Evolutionary conservation across 2,113 vertebrate genomes (phyloP).

Genomic region (Platysternon megacephalum): DNA sequence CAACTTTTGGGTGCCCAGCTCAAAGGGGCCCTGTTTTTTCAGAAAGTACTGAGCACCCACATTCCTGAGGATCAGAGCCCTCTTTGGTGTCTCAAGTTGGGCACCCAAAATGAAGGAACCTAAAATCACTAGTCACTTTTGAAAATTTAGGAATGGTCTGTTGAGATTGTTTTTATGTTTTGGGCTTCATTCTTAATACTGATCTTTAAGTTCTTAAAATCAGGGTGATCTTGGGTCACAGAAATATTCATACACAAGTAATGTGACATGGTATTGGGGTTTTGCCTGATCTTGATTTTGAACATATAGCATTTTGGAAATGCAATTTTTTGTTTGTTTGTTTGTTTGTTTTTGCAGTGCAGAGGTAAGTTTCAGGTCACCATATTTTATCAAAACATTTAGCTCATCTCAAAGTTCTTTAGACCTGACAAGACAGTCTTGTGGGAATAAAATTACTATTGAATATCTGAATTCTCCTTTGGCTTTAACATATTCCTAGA

Average conservation of each 20-base stretch:
- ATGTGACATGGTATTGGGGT: neutral
- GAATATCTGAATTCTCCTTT: conserved; percentile 52
- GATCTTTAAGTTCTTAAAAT: neutral
- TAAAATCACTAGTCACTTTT: neutral
- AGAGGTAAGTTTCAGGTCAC: conserved; percentile 52
- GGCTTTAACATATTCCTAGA: conserved; percentile 14
- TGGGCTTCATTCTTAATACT: neutral
- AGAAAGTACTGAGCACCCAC: neutral
- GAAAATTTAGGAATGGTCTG: neutral
- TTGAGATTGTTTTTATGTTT: neutral
- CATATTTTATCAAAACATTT: conserved; percentile 66
- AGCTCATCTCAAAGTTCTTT: conserved; percentile 53
- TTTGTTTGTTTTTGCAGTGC: neutral
- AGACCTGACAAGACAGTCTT: conserved; percentile 40
- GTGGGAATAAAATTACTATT: conserved; percentile 31
- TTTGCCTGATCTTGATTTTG: conserved; percentile 36
- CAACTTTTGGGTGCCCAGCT: neutral
- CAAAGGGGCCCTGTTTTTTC: neutral
- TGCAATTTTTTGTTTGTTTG: neutral
- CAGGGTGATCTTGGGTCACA: neutral
- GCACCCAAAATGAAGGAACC: neutral
- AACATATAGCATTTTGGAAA: conserved; percentile 23
- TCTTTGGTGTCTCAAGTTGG: neutral
- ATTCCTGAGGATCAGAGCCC: neutral
- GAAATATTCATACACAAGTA: neutral